These are phyloP conservation scores for Drosophila nigricruria DNA, from an alignment of 2,888 invertebrate species.

Conservation along the genomic window DNA sequence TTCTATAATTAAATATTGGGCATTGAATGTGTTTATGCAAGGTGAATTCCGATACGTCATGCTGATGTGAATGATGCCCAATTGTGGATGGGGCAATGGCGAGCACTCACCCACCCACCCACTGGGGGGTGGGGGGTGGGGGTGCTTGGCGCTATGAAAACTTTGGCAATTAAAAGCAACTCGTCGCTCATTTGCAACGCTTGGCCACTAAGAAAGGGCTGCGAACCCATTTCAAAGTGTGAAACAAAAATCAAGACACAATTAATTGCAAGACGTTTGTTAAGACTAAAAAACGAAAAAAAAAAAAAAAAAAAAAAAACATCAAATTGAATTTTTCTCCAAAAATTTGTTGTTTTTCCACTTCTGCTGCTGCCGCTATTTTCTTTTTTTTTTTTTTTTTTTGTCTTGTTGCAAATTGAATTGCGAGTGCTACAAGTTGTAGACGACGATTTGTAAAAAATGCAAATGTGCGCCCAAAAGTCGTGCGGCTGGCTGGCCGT, in stretches of 20 bases:
- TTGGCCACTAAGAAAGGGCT: conserved; percentile 35
- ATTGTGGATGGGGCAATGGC: background rate
- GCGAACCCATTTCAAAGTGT: conserved; percentile 67
- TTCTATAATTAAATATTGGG: conserved; percentile 8
- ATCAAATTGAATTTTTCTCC: conserved; percentile 65
- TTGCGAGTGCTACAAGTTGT: conserved; percentile 66
- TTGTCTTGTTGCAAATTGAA: conserved; percentile 50
- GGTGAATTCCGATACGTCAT: conserved; percentile 25
- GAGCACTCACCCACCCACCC: background rate
- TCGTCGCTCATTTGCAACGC: conserved; percentile 61
- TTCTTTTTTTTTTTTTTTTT: background rate
- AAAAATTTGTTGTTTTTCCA: conserved; percentile 5
- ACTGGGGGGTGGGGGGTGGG: background rate
- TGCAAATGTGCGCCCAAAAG: conserved; percentile 60
- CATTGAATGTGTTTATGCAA: conserved; percentile 25
- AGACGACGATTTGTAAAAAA: conserved; percentile 72
- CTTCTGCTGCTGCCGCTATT: background rate
- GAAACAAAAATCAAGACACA: conserved; percentile 75
- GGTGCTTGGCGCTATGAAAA: conserved; percentile 36
- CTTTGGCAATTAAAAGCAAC: conserved; percentile 71
- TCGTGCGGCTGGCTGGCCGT: conserved; percentile 17
- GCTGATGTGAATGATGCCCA: conserved; percentile 10
- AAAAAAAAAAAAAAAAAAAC: conserved; percentile 16
- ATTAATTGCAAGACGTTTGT: conserved; percentile 77
- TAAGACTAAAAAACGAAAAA: conserved; percentile 19